These are phyloP conservation scores for Himalopsyche tibetana DNA, from an alignment of 2,888 invertebrate species.

Conservation along the genomic window DNA sequence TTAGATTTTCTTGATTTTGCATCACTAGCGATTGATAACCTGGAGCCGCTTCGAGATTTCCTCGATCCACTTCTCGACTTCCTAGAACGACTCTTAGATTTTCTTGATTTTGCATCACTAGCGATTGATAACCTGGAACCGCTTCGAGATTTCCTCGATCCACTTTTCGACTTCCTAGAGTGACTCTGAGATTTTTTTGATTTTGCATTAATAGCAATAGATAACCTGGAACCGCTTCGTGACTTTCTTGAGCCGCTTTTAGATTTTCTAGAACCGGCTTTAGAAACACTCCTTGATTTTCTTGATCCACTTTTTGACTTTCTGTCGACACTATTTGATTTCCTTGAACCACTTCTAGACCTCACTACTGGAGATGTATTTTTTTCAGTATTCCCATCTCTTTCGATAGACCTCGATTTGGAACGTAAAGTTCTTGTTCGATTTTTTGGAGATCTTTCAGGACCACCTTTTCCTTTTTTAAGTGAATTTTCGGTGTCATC, in stretches of 20 bases:
- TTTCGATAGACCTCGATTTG: slow-evolving; percentile 66
- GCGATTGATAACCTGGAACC: slow-evolving; percentile 67
- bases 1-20: too few species aligned
- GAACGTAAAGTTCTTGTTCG: slow-evolving; percentile 66
- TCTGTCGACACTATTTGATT: slow-evolving; percentile 51
- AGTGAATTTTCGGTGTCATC: slow-evolving; percentile 49
- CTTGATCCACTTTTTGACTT: slow-evolving; percentile 65
- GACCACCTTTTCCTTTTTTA: slow-evolving; percentile 66
- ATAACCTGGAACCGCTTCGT: slow-evolving; percentile 63
- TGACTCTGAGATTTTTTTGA: slow-evolving; percentile 66
- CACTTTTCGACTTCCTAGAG: slow-evolving; percentile 66
- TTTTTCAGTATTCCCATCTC: slow-evolving; percentile 66
- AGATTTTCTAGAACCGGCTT: slow-evolving; percentile 66
- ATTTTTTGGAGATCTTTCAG: slow-evolving; percentile 65
- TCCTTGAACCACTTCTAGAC: slow-evolving; percentile 58
- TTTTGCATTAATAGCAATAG: slow-evolving; percentile 67
- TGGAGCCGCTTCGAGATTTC: too few species aligned
- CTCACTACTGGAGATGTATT: slow-evolving; percentile 65
- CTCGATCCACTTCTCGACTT: too few species aligned
- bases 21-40: too few species aligned
- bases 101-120: too few species aligned
- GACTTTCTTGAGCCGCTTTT: slow-evolving; percentile 67
- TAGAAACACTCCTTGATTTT: slow-evolving; percentile 60
- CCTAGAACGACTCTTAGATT: too few species aligned
- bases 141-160: slow-evolving; percentile 67